These are phyloP conservation scores for Xestia rhomboidea DNA, from an alignment of 2,888 invertebrate species.

Conservation along the genomic window DNA sequence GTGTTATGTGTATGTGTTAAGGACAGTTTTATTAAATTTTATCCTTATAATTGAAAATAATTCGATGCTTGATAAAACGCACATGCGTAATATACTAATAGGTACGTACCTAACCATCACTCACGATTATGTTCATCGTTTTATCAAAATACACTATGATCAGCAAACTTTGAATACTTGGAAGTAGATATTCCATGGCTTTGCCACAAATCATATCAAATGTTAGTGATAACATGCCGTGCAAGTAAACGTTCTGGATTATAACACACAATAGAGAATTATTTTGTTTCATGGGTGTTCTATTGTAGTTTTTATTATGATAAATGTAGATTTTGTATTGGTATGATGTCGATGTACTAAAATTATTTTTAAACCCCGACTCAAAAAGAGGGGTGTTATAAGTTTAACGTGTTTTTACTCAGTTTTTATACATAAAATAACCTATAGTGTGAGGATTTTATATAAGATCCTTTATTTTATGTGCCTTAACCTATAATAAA, in stretches of 20 bases:
- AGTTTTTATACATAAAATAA: background rate
- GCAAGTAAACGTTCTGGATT: constrained; percentile 25
- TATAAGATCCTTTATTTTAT: background rate
- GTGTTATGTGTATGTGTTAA: background rate
- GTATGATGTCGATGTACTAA: background rate
- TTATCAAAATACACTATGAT: constrained; percentile 35
- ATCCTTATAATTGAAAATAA: constrained; percentile 3
- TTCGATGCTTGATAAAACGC: background rate
- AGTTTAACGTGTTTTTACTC: too few relatives aligned
- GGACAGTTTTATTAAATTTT: background rate
- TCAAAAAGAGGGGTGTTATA: too few relatives aligned
- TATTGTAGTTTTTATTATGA: background rate
- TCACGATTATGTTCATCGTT: constrained; percentile 19
- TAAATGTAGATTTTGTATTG: background rate
- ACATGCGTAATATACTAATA: background rate
- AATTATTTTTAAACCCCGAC: background rate
- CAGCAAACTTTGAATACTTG: constrained; percentile 37
- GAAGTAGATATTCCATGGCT: constrained; percentile 39
- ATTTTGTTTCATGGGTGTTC: constrained; percentile 6
- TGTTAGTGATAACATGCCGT: constrained; percentile 18
- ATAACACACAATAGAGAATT: background rate
- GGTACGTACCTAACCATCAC: background rate
- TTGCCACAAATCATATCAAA: constrained; percentile 31
- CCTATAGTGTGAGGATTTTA: background rate
- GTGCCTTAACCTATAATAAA: background rate